Evolutionary conservation across 2,888 invertebrate genomes (phyloP).

Genomic region (Scelioninae gen. 2): DNA sequence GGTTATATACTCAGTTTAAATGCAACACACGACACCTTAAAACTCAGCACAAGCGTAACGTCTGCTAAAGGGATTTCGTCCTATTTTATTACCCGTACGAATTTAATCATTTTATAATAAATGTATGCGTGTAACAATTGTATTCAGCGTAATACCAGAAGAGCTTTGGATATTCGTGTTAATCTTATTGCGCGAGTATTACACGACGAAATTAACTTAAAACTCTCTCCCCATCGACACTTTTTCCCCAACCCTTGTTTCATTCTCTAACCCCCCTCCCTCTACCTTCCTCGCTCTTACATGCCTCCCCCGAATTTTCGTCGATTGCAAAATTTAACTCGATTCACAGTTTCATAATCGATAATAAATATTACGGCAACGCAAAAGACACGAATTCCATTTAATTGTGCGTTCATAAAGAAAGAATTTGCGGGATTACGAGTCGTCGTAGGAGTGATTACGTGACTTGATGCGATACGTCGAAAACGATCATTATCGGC

Average conservation of each 20-base stretch:
- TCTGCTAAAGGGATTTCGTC: constrained; percentile 12
- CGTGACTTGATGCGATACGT: too few relatives aligned
- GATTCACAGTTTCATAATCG: constrained; percentile 22
- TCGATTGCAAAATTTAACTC: constrained; percentile 31
- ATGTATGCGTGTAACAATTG: constrained; percentile 32
- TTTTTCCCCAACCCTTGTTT: too few relatives aligned
- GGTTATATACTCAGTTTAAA: constrained; percentile 5
- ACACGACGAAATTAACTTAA: constrained; percentile 43
- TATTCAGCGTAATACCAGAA: constrained; percentile 23
- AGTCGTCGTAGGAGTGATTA: neutral
- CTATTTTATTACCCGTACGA: constrained; percentile 22
- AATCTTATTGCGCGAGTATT: constrained; percentile 36
- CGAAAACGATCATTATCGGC: too few relatives aligned
- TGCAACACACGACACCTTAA: constrained; percentile 6
- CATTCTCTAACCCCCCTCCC: too few relatives aligned
- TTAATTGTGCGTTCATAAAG: neutral
- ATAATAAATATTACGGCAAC: constrained; percentile 5
- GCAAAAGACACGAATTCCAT: constrained; percentile 8
- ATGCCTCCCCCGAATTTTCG: constrained; percentile 20
- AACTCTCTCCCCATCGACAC: constrained; percentile 37
- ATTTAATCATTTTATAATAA: constrained; percentile 36
- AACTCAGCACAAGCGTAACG: constrained; percentile 2
- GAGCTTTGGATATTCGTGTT: constrained; percentile 30
- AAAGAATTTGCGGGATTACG: too few relatives aligned
- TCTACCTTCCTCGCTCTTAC: constrained; percentile 12